Conservation (phyloP, 2,113 vertebrate genomes). For the Vanacampus margaritifer region DNA sequence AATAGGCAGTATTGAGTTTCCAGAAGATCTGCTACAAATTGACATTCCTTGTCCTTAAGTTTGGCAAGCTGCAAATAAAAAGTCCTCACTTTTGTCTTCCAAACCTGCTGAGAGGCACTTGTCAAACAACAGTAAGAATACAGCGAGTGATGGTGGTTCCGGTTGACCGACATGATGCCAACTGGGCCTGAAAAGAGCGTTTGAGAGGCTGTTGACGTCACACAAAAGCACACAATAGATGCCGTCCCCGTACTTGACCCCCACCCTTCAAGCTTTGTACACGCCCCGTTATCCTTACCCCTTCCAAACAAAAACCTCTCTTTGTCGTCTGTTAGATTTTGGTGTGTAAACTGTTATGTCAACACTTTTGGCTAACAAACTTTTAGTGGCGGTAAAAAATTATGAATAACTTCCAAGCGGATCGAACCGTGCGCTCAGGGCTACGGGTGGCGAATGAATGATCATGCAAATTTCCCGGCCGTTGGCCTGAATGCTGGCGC, state of each 20-base stretch:
- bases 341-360: conserved; percentile 17
- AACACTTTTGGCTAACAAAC: conserved; percentile 10
- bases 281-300: conserved; percentile 8
- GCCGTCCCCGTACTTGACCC: conserved; percentile 17
- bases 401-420: conserved; percentile 14
- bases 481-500: conserved; percentile 56
- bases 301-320: not conserved
- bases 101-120: conserved; percentile 11
- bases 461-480: conserved; percentile 45
- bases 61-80: not conserved
- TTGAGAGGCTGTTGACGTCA: conserved; percentile 49
- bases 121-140: conserved; percentile 7
- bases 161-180: conserved; percentile 21
- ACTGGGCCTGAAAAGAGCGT: conserved; percentile 37
- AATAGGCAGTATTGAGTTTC: too few species aligned
- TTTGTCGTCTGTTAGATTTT: conserved; percentile 20
- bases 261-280: not conserved
- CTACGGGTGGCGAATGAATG: conserved; percentile 33
- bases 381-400: not conserved
- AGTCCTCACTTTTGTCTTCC: conserved; percentile 1
- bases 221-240: conserved; percentile 45
- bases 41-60: too few species aligned
- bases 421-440: conserved; percentile 32
- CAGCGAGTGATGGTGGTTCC: conserved; percentile 10
- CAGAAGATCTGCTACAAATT: too few species aligned